These are phyloP conservation scores for Dermolepida albohirtum DNA, from an alignment of 2,888 invertebrate species.

Conservation along the genomic window DNA sequence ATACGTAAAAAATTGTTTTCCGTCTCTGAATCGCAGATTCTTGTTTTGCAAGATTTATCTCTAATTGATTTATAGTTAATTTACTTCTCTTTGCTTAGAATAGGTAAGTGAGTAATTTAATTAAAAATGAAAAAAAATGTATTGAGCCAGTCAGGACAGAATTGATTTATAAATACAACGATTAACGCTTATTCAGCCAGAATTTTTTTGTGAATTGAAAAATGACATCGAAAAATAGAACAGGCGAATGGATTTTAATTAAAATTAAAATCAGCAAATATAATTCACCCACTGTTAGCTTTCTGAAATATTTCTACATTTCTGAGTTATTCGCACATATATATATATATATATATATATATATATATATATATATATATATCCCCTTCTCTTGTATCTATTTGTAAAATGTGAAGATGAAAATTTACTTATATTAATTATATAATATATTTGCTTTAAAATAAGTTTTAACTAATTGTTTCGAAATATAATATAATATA, in stretches of 20 bases:
- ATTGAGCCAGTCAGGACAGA: background rate
- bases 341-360: no score
- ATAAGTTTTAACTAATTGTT: no score
- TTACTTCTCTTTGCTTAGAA: background rate
- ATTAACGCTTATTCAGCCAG: constrained; percentile 12
- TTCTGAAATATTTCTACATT: no score
- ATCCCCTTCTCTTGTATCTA: no score
- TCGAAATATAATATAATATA: no score
- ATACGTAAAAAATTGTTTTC: no score
- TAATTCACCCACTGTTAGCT: no score
- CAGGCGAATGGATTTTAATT: constrained; percentile 16
- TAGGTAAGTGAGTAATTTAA: constrained; percentile 19
- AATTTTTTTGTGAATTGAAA: constrained; percentile 14
- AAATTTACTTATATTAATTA: no score
- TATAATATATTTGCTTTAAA: no score
- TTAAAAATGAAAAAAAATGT: constrained; percentile 14
- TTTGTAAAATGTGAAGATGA: no score
- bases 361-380: no score
- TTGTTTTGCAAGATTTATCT: constrained; percentile 7
- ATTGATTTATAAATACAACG: constrained; percentile 18
- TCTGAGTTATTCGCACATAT: no score
- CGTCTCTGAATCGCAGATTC: background rate
- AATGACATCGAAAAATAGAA: constrained; percentile 14
- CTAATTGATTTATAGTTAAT: constrained; percentile 9
- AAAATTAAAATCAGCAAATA: background rate